phyloP scores from a whole-genome alignment of 1,140 invertebrate genomes.

The Sipha flava region DNA sequence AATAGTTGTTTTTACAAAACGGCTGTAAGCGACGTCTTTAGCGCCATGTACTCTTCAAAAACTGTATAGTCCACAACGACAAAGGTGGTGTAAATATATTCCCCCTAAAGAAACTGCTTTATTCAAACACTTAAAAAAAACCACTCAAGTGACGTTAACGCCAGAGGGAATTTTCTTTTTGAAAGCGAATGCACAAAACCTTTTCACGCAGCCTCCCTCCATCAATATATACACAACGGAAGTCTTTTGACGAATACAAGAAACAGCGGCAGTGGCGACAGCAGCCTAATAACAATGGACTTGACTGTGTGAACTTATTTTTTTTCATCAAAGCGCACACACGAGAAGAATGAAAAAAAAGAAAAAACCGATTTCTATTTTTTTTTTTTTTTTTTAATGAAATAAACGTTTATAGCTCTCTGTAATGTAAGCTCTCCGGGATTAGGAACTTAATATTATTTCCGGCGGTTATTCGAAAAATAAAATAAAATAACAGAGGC shows the following conservation, averaged over 20 bases:
- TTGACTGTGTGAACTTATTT: not conserved
- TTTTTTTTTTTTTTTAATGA: not conserved
- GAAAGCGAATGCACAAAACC: conserved; percentile 2
- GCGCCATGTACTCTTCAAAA: not conserved
- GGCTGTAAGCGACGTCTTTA: not conserved
- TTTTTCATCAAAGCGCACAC: not conserved
- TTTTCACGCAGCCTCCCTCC: not conserved
- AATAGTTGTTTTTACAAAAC: conserved; percentile 15
- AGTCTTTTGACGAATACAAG: conserved; percentile 14
- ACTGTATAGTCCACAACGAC: not conserved
- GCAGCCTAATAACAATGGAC: not conserved
- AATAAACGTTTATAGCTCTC: too few species aligned
- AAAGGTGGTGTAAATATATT: not conserved
- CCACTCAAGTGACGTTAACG: conserved; percentile 20
- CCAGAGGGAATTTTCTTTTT: conserved; percentile 12
- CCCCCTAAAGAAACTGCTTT: conserved; percentile 27
- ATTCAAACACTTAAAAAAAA: conserved; percentile 28
- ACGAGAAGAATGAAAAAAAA: too few species aligned
- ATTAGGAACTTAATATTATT: not conserved
- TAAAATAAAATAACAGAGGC: too few species aligned
- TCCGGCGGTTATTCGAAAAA: not conserved
- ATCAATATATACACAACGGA: not conserved
- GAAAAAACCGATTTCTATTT: too few species aligned
- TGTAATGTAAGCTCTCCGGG: too few species aligned
- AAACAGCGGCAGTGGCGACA: not conserved